phyloP scores from a whole-genome alignment of 1,140 invertebrate genomes.

The Periplaneta americana region DNA sequence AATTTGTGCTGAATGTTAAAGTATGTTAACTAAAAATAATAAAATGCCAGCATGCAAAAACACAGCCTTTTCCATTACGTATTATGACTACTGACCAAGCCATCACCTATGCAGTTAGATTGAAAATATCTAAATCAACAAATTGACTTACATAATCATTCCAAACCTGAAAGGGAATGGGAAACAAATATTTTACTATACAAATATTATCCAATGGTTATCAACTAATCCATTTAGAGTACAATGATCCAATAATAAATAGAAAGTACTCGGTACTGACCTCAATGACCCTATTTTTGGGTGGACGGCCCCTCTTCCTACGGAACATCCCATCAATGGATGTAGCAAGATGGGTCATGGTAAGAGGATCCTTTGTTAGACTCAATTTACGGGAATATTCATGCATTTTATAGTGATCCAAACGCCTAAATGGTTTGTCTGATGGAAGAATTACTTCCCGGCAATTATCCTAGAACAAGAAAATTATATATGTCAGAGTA shows the following conservation, averaged over 20 bases:
- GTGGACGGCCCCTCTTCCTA: slow-evolving; percentile 82
- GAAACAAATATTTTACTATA: slow-evolving; percentile 17
- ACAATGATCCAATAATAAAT: background rate
- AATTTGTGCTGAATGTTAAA: too few species aligned
- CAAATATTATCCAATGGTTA: background rate
- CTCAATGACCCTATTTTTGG: slow-evolving; percentile 88
- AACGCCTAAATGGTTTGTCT: slow-evolving; percentile 76
- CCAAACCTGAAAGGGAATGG: slow-evolving; percentile 53
- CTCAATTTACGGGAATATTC: slow-evolving; percentile 52
- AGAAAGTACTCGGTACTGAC: slow-evolving; percentile 29
- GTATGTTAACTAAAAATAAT: background rate
- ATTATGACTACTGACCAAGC: background rate
- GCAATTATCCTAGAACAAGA: slow-evolving; percentile 65
- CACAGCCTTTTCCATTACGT: too few species aligned
- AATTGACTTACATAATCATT: slow-evolving; percentile 62
- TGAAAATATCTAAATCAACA: background rate
- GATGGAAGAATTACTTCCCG: slow-evolving; percentile 73
- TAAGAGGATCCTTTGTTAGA: slow-evolving; percentile 45
- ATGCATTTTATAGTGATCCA: slow-evolving; percentile 89
- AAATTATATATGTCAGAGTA: background rate
- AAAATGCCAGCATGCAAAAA: background rate
- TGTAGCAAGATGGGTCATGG: slow-evolving; percentile 59
- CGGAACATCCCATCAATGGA: slow-evolving; percentile 85
- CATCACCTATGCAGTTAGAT: background rate
- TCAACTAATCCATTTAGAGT: background rate